Percentiles rank a stretch among this genome's conserved stretches.
Conservation (phyloP, 2,113 vertebrate genomes). For the Romanogobio albipinnatus region DNA sequence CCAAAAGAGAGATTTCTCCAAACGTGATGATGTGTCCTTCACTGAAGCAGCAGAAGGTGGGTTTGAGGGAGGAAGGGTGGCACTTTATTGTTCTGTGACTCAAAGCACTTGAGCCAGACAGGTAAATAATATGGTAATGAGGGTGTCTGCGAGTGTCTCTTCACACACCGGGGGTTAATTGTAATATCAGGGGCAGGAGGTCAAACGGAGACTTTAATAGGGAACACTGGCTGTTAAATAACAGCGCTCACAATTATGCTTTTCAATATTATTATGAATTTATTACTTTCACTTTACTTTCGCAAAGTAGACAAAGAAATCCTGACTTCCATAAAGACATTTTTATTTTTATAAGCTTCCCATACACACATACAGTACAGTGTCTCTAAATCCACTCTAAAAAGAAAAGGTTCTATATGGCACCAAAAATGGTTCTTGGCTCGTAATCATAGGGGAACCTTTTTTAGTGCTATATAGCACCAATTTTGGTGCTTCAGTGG, state of each 20-base stretch:
- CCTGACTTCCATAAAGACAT: not conserved
- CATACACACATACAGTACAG: too few species aligned
- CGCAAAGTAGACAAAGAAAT: too few species aligned
- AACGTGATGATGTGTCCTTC: conserved; percentile 19
- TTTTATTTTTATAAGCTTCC: not conserved
- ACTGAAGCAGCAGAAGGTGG: not conserved
- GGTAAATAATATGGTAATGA: conserved; percentile 52
- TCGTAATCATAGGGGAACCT: too few species aligned
- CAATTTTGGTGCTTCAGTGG: too few species aligned
- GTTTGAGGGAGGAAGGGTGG: conserved; percentile 22
- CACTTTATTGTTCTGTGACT: conserved; percentile 31
- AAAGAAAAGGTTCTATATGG: too few species aligned
- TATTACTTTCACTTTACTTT: too few species aligned
- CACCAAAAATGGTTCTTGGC: too few species aligned
- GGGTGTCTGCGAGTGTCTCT: conserved; percentile 45
- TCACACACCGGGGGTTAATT: conserved; percentile 46
- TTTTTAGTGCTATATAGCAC: too few species aligned
- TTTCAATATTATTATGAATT: too few species aligned
- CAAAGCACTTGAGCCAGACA: conserved; percentile 33
- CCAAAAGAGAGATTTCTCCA: not conserved
- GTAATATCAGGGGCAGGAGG: conserved; percentile 34
- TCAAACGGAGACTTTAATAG: conserved; percentile 38
- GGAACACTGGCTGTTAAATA: conserved; percentile 23
- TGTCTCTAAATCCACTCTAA: too few species aligned
- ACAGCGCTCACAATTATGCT: not conserved